phyloP scores from a whole-genome alignment of 2,113 vertebrate genomes.

The Cephalopterus ornatus region DNA sequence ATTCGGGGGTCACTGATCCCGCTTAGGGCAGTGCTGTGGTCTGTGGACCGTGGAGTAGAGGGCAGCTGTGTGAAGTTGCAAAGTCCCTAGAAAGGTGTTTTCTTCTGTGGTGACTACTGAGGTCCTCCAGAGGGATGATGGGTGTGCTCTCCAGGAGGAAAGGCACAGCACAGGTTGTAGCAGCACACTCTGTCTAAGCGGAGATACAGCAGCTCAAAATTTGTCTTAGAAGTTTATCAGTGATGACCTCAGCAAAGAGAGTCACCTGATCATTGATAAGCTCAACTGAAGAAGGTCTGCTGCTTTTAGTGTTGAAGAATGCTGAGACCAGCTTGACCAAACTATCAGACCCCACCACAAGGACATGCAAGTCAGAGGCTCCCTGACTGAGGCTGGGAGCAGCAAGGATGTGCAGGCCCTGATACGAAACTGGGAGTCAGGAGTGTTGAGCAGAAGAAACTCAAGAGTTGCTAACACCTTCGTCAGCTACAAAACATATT shows the following conservation, averaged over 20 bases:
- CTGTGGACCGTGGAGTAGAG: too few species aligned
- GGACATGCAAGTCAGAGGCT: background rate
- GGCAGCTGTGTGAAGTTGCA: background rate
- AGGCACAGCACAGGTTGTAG: background rate
- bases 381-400: background rate
- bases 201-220: background rate
- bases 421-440: background rate
- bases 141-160: background rate
- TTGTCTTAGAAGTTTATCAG: background rate
- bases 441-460: background rate
- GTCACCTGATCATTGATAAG: background rate
- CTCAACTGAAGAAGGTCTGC: background rate
- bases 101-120: background rate
- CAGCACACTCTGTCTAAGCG: background rate
- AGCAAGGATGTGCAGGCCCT: background rate
- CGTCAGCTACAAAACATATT: background rate
- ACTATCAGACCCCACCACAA: background rate
- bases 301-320: background rate
- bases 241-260: background rate
- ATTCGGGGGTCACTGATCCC: accelerated
- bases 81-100: background rate
- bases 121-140: accelerated
- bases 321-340: background rate
- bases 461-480: background rate
- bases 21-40: background rate